These are phyloP conservation scores for Lates calcarifer DNA, from an alignment of 2,113 vertebrate species.

Conservation along the genomic window DNA sequence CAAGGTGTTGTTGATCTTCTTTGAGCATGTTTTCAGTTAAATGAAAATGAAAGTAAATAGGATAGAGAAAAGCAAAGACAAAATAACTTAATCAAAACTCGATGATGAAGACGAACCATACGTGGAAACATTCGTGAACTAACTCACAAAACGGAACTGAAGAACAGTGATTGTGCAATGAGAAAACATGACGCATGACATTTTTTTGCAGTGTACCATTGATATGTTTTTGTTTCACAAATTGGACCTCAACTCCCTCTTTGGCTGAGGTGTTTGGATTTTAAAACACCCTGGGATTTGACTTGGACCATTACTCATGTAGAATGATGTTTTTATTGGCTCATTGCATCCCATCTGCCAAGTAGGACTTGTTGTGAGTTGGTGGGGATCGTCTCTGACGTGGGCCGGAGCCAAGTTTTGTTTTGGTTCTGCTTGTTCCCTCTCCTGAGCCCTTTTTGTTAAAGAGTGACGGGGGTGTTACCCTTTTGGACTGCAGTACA, in stretches of 20 bases:
- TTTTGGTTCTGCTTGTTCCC: constrained; percentile 53
- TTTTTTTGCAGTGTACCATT: constrained; percentile 2
- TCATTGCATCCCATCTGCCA: constrained; percentile 17
- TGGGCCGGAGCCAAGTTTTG: constrained; percentile 44
- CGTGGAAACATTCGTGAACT: background rate
- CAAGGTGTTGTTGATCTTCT: constrained; percentile 5
- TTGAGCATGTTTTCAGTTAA: background rate
- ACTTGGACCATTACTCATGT: constrained; percentile 33
- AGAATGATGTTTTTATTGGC: constrained; percentile 42
- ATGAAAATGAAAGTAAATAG: background rate
- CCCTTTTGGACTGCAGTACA: constrained; percentile 42
- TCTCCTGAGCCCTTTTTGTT: constrained; percentile 45
- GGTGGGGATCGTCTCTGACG: constrained; percentile 24
- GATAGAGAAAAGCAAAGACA: background rate
- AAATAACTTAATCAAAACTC: background rate
- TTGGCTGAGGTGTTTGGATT: constrained; percentile 39
- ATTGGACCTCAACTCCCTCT: constrained; percentile 21
- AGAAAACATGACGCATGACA: constrained; percentile 10
- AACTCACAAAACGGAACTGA: background rate
- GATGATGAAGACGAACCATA: background rate
- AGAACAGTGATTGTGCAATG: constrained; percentile 28
- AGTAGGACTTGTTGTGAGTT: constrained; percentile 38
- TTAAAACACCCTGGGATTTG: constrained; percentile 35
- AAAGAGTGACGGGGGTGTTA: constrained; percentile 26
- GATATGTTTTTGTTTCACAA: constrained; percentile 51